These are phyloP conservation scores for Tapirus indicus DNA, from an alignment of 2,797 vertebrate species.

Conservation along the genomic window DNA sequence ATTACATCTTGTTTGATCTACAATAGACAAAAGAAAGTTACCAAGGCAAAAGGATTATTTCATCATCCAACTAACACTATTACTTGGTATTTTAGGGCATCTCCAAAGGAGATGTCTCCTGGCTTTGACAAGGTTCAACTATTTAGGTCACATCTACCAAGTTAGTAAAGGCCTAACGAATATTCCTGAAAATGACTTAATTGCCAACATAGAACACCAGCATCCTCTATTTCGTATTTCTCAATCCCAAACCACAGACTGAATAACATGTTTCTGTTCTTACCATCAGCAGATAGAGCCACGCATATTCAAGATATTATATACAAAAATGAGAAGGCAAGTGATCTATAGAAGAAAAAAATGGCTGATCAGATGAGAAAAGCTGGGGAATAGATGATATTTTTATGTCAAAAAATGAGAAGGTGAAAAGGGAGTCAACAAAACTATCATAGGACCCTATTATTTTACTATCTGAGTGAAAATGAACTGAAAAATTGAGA, in stretches of 20 bases:
- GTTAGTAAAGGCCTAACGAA: not conserved
- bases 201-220: not conserved
- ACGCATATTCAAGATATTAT: not conserved
- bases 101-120: not conserved
- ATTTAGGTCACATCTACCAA: not conserved
- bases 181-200: not conserved
- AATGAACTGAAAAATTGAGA: conserved; percentile 10
- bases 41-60: conserved; percentile 26
- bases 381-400: not conserved
- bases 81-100: not conserved
- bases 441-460: not conserved
- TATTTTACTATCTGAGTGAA: not conserved
- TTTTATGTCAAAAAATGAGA: conserved; percentile 51
- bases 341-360: conserved; percentile 29
- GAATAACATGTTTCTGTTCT: not conserved
- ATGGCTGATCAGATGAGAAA: not conserved
- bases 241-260: conserved; percentile 19
- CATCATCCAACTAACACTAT: not conserved
- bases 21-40: conserved; percentile 69
- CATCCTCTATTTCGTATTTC: not conserved
- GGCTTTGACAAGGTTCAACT: conserved; percentile 14
- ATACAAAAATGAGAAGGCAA: conserved; percentile 23
- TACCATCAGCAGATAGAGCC: not conserved
- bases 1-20: conserved; percentile 98
- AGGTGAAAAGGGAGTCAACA: not conserved